A percentile compares a stretch with the other conserved stretches of the same genome.
Conservation (phyloP, 2,113 vertebrate genomes). For the Ascaphus truei region DNA sequence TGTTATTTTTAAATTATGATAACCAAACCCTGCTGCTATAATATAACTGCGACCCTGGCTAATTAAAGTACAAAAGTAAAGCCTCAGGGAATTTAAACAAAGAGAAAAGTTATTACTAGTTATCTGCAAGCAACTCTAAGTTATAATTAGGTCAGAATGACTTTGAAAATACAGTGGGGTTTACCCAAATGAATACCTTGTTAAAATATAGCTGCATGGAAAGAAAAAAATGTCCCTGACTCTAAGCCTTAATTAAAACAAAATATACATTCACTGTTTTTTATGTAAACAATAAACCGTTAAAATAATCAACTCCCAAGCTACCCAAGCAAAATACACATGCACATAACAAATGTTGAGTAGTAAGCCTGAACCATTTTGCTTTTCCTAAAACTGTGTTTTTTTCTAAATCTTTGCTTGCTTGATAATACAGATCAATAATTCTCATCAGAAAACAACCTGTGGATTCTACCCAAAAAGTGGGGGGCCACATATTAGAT, state of each 20-base stretch:
- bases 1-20: slow-evolving; percentile 31
- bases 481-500: no score
- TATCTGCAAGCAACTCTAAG: slow-evolving; percentile 5
- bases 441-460: no score
- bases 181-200: slow-evolving; percentile 17
- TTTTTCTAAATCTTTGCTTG: no score
- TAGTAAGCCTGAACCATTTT: no score
- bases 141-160: slow-evolving; percentile 19
- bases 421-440: no score
- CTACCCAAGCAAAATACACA: background rate
- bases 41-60: background rate
- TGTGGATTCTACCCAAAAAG: no score
- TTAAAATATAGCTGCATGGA: background rate
- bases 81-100: slow-evolving; percentile 19
- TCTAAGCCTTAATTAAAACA: background rate
- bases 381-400: no score
- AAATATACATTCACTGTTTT: background rate
- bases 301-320: background rate
- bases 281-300: background rate
- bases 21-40: slow-evolving; percentile 21
- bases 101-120: slow-evolving; percentile 19
- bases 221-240: background rate
- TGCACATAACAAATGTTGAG: background rate
- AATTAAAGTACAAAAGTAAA: slow-evolving; percentile 19
- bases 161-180: slow-evolving; percentile 27